Evolutionary conservation across 2,113 vertebrate species (phyloP).

Genomic region (Poeciliopsis retropinna): DNA sequence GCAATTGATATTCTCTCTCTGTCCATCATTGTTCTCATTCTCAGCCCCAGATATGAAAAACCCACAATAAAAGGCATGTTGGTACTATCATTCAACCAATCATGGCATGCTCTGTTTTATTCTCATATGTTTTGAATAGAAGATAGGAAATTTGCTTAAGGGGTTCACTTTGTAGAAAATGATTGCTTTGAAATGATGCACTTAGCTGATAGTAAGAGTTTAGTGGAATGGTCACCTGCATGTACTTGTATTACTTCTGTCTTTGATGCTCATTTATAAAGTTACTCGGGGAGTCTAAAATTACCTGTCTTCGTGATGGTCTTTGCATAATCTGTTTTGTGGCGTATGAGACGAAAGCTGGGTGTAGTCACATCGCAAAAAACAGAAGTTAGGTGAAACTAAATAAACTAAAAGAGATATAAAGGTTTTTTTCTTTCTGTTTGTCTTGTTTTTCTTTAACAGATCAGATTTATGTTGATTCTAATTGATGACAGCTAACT

Average conservation of each 20-base stretch:
- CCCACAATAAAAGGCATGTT: conserved; percentile 67
- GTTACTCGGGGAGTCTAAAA: conserved; percentile 46
- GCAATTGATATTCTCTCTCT: conserved; percentile 67
- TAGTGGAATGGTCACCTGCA: conserved; percentile 34
- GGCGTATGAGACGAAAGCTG: conserved; percentile 21
- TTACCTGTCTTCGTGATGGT: conserved; percentile 60
- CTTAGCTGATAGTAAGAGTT: conserved; percentile 60
- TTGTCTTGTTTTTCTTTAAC: conserved; percentile 38
- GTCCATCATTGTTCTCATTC: conserved; percentile 58
- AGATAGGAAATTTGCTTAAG: conserved; percentile 65
- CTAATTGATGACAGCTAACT: conserved; percentile 48
- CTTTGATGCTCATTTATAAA: conserved; percentile 33
- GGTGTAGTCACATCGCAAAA: conserved; percentile 32
- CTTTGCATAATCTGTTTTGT: conserved; percentile 51
- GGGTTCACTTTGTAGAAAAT: conserved; percentile 71
- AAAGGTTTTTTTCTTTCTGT: conserved; percentile 34
- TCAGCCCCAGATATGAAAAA: conserved; percentile 64
- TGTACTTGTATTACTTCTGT: conserved; percentile 24
- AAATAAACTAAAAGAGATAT: conserved; percentile 27
- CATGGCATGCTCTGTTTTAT: conserved; percentile 64
- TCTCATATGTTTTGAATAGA: conserved; percentile 68
- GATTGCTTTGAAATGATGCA: conserved; percentile 68
- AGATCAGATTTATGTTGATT: conserved; percentile 48
- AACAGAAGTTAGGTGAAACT: conserved; percentile 45
- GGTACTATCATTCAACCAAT: conserved; percentile 65